These are phyloP conservation scores for Alethe castanea DNA, from an alignment of 2,113 vertebrate species.

Conservation along the genomic window DNA sequence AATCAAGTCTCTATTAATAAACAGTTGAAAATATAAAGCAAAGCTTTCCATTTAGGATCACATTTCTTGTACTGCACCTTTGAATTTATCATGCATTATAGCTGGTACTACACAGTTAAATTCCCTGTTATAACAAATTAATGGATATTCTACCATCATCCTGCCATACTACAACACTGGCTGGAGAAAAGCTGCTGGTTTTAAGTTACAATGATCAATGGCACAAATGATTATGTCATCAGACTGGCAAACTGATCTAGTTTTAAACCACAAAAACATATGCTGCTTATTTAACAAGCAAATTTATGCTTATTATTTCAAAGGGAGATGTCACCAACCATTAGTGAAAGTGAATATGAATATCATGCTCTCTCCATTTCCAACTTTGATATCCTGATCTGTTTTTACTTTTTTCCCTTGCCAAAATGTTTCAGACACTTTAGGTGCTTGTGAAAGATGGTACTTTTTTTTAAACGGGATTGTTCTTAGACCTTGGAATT, in stretches of 20 bases:
- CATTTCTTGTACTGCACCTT: neutral
- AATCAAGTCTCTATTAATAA: neutral
- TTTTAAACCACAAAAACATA: neutral
- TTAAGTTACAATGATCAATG: neutral
- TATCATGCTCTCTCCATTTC: neutral
- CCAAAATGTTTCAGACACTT: neutral
- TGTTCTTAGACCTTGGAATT: neutral
- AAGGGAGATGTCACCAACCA: neutral
- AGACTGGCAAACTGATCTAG: neutral
- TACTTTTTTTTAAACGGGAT: fast-evolving
- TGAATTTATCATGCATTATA: neutral
- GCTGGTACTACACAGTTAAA: neutral
- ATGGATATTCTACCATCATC: neutral
- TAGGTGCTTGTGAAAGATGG: neutral
- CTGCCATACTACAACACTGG: neutral
- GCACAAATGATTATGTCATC: neutral
- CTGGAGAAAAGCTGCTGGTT: neutral
- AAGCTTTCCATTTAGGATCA: neutral
- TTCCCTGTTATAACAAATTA: neutral
- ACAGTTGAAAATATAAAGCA: neutral
- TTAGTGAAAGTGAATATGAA: neutral
- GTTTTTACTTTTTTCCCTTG: neutral
- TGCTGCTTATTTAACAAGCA: neutral
- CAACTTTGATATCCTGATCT: neutral
- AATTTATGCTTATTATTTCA: neutral